A percentile compares a stretch with the other conserved stretches of the same genome.
phyloP scores from a whole-genome alignment of 2,113 vertebrate species.

The Progne subis region DNA sequence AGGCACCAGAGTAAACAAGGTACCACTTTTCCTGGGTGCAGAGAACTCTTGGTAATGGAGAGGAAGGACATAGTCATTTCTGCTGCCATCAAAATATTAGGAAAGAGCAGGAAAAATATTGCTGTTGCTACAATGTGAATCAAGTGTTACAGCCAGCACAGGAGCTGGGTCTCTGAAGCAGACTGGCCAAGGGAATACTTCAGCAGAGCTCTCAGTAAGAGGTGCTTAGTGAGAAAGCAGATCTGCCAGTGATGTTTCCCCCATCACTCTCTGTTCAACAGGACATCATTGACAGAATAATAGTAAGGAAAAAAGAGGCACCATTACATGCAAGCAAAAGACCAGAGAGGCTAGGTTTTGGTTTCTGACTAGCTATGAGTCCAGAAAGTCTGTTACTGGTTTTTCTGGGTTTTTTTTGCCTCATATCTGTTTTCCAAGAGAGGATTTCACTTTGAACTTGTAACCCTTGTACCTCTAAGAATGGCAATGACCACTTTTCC shows the following conservation, averaged over 20 bases:
- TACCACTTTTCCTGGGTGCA: background rate
- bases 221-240: background rate
- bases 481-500: background rate
- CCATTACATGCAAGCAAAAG: background rate
- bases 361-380: background rate
- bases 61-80: background rate
- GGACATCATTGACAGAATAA: background rate
- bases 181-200: accelerated
- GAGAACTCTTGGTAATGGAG: background rate
- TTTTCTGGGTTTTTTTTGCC: background rate
- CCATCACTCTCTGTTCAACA: background rate
- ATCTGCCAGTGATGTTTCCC: background rate
- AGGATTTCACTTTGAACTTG: background rate
- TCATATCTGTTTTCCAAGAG: background rate
- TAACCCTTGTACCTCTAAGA: background rate
- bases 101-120: background rate
- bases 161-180: background rate
- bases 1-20: background rate
- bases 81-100: background rate
- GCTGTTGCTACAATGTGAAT: background rate
- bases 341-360: background rate
- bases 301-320: background rate
- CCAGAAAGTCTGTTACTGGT: background rate
- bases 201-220: background rate
- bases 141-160: accelerated